A percentile compares a stretch with the other conserved stretches of the same genome.
Conservation (phyloP, 2,888 invertebrate genomes). For the Oscheius sp. region DNA sequence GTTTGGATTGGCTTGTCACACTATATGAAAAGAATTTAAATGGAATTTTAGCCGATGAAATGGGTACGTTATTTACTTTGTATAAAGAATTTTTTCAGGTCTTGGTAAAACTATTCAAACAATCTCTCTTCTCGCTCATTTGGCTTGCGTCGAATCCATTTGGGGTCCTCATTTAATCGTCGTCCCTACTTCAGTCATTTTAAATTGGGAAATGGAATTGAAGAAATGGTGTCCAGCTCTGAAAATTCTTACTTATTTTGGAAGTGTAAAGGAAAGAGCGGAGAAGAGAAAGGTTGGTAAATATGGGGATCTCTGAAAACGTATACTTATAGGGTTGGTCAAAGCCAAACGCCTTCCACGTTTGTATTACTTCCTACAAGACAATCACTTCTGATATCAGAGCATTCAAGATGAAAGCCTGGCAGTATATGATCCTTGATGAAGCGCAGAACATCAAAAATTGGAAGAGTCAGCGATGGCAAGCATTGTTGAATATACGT, state of each 20-base stretch:
- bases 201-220: conserved; percentile 99
- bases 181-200: conserved; percentile 98
- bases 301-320: background rate
- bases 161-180: conserved; percentile 99
- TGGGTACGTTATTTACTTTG: conserved; percentile 40
- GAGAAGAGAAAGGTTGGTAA: conserved; percentile 73
- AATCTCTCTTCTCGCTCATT: conserved; percentile 89
- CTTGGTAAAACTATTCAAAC: conserved; percentile 77
- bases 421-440: conserved; percentile 96
- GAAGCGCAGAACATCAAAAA: conserved; percentile 90
- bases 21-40: conserved; percentile 93
- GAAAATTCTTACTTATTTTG: conserved; percentile 97
- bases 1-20: conserved; percentile 94
- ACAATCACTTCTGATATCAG: conserved; percentile 97
- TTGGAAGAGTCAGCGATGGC: conserved; percentile 98
- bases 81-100: conserved; percentile 15
- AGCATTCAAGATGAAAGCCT: conserved; percentile 93
- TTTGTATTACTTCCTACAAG: conserved; percentile 75
- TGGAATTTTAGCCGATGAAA: conserved; percentile 80
- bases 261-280: conserved; percentile 88
- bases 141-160: conserved; percentile 87
- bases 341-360: conserved; percentile 92
- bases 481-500: conserved; percentile 90
- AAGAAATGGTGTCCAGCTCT: conserved; percentile 99
- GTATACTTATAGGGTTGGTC: conserved; percentile 83